Percentiles rank a stretch among this genome's conserved stretches.
Evolutionary conservation across 2,113 vertebrate genomes (phyloP).

Genomic region (Tupaia chinensis): DNA sequence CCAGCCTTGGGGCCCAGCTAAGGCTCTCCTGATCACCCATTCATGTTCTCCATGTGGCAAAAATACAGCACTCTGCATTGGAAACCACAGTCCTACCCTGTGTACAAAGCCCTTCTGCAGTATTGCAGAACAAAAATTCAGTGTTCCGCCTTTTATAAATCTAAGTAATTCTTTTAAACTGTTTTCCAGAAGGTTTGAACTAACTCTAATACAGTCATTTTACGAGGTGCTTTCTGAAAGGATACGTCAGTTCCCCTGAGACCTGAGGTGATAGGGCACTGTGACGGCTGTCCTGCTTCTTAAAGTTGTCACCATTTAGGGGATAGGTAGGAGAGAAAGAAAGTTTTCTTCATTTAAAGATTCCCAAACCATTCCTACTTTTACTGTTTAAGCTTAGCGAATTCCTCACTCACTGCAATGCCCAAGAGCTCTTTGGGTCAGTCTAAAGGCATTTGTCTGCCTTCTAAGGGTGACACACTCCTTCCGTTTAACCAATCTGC

Average conservation of each 20-base stretch:
- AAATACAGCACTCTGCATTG: neutral
- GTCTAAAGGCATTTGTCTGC: neutral
- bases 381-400: neutral
- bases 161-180: constrained; percentile 56
- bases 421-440: neutral
- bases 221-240: constrained; percentile 50
- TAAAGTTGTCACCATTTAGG: neutral
- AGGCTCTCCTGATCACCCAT: neutral
- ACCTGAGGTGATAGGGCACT: neutral
- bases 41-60: neutral
- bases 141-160: constrained; percentile 23
- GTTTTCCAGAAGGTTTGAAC: constrained; percentile 30
- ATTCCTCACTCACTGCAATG: neutral
- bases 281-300: neutral
- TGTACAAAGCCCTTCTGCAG: neutral
- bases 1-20: neutral
- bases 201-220: constrained; percentile 4
- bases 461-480: too few species aligned
- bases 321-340: neutral
- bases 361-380: neutral
- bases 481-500: neutral
- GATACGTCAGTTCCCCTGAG: neutral
- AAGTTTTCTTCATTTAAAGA: neutral
- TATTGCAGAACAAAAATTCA: constrained; percentile 20
- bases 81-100: neutral